Conservation (phyloP, 2,888 invertebrate species). For the Torymus texanus region DNA sequence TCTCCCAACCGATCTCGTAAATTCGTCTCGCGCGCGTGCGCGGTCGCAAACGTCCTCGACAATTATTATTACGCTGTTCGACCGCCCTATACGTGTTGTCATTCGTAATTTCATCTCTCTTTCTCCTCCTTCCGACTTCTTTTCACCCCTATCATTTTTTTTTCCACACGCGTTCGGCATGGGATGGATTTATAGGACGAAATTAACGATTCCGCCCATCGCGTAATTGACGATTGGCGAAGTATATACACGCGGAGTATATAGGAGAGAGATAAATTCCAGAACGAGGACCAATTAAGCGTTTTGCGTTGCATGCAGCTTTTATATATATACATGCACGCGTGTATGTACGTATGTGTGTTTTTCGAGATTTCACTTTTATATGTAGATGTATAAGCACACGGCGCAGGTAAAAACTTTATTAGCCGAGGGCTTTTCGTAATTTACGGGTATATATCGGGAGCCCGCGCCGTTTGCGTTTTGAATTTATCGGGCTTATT, state of each 20-base stretch:
- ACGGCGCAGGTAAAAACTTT: conserved; percentile 8
- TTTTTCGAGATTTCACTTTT: conserved; percentile 1
- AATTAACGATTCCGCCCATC: conserved; percentile 35
- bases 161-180: neutral
- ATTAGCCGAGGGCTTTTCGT: neutral
- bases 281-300: conserved; percentile 18
- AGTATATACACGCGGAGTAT: neutral
- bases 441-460: neutral
- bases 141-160: neutral
- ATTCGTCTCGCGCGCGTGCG: conserved; percentile 1
- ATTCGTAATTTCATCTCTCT: conserved; percentile 27
- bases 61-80: conserved; percentile 12
- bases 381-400: neutral
- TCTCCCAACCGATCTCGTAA: neutral
- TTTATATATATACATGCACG: neutral
- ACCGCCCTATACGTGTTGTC: conserved; percentile 15
- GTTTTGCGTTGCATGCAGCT: neutral
- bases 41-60: neutral
- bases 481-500: conserved; percentile 30
- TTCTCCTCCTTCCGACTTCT: neutral
- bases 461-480: conserved; percentile 10
- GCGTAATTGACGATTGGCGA: neutral
- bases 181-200: conserved; percentile 21
- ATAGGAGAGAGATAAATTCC: neutral
- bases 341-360: neutral